phyloP scores from a whole-genome alignment of 2,888 invertebrate genomes.

The Coelogynopora nodosa region DNA sequence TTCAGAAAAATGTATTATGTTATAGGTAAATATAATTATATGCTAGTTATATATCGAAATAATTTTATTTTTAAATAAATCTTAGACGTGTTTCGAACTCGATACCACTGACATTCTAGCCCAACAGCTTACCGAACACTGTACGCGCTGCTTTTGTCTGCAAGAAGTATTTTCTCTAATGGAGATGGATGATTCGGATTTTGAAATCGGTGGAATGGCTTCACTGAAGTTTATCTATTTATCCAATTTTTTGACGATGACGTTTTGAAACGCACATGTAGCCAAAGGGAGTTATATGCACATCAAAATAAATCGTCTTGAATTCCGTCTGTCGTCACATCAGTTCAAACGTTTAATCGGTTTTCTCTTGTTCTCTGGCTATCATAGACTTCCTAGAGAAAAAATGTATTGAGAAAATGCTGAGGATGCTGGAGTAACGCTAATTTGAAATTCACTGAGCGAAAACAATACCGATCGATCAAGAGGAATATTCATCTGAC shows the following conservation, averaged over 20 bases:
- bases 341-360: background rate
- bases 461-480: background rate
- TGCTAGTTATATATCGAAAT: too few species aligned
- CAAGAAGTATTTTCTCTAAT: background rate
- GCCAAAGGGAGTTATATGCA: background rate
- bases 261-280: background rate
- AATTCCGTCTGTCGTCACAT: background rate
- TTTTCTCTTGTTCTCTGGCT: background rate
- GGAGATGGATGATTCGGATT: background rate
- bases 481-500: constrained; percentile 44
- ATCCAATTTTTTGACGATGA: background rate
- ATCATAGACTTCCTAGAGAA: background rate
- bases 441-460: background rate
- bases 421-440: background rate
- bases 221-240: background rate
- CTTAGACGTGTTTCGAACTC: too few species aligned
- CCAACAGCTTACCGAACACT: too few species aligned
- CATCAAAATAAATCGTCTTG: constrained; percentile 23
- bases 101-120: too few species aligned
- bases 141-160: too few species aligned
- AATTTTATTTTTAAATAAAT: too few species aligned
- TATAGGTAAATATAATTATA: too few species aligned
- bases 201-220: background rate
- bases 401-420: background rate
- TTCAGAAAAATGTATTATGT: too few species aligned